phyloP scores from a whole-genome alignment of 2,888 invertebrate species.

The Stramonita haemastoma region DNA sequence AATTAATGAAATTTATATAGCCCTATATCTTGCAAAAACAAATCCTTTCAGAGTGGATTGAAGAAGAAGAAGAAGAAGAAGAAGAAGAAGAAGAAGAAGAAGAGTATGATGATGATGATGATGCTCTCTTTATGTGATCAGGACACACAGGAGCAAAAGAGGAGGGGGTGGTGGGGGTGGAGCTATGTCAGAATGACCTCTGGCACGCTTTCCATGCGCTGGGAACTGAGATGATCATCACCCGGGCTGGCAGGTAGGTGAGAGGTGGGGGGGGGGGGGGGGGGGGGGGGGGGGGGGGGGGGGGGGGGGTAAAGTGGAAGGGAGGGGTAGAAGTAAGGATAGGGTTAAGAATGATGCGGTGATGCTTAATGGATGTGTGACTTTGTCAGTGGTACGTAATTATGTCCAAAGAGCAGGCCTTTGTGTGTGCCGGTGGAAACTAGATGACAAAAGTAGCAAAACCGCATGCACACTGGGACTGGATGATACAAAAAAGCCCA shows the following conservation, averaged over 20 bases:
- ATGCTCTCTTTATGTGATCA: not conserved
- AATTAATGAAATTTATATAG: too few species aligned
- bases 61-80: too few species aligned
- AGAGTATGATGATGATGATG: not conserved
- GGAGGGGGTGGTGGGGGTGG: conserved; percentile 46
- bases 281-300: not conserved
- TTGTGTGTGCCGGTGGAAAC: not conserved
- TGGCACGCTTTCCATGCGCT: conserved; percentile 62
- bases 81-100: not conserved
- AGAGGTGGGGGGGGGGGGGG: not conserved
- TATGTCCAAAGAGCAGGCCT: too few species aligned
- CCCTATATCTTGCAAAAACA: too few species aligned
- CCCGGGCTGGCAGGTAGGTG: conserved; percentile 61
- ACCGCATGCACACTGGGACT: too few species aligned
- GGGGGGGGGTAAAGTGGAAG: not conserved
- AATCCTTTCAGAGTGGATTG: too few species aligned
- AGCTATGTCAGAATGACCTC: conserved; percentile 62
- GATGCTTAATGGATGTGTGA: not conserved
- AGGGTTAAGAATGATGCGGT: not conserved
- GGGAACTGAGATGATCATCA: conserved; percentile 68
- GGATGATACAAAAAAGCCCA: too few species aligned
- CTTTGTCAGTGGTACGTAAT: not conserved
- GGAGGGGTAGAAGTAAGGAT: not conserved
- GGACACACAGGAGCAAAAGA: not conserved
- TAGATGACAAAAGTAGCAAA: too few species aligned